Evolutionary conservation across 2,113 vertebrate species (phyloP), one percentile per base, ranked within the genome.

Genomic region (Paramisgurnus dabryanus): DNA sequence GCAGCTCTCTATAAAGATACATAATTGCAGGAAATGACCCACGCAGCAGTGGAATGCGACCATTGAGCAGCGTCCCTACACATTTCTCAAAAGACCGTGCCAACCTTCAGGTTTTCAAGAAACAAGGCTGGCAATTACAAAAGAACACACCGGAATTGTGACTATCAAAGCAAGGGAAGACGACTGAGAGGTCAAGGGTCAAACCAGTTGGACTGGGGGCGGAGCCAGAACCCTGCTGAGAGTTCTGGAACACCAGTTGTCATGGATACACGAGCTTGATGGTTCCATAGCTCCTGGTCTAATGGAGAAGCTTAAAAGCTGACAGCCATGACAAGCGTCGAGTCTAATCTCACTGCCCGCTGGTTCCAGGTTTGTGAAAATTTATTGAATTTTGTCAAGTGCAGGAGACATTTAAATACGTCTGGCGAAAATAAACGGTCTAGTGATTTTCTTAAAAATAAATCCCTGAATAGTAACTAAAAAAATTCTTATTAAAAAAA

Each of bases 1-100:
- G 45, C 43, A 41, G 74, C 27, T 66, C 74, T 55, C 27, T 40
- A 9, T 76, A 22, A 76, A 76, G 74, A 41, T 40, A 45, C 61
- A 76, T 66, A 76, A 76, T 40, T 76, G 63, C 74, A 76, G 74
- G 74, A 76, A 76, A 76, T 76, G 63, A 76, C 74, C 66, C n/a
- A 47, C 10, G 12, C 3, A 3, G 6, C 74, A 55, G 27, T 65
- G 74, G 47, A 76, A 76, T 76, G 74, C 74, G 18, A 34, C 61
- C 63, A 55, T 6, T 11, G 27, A 76, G n/a, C 45, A n/a, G 15
- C 50, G 1, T 15, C 27, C 61, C 10, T 66, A 18, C 15, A 53
- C 22, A 76, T 50, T 50, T 27, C 12, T 65, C 45, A 17, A n/a
- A 47, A 1, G 60, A 39, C 45, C 39, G 50, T 65, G 47, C 34